phyloP scores from a whole-genome alignment of 2,888 invertebrate genomes.

The Neoascia interrupta region DNA sequence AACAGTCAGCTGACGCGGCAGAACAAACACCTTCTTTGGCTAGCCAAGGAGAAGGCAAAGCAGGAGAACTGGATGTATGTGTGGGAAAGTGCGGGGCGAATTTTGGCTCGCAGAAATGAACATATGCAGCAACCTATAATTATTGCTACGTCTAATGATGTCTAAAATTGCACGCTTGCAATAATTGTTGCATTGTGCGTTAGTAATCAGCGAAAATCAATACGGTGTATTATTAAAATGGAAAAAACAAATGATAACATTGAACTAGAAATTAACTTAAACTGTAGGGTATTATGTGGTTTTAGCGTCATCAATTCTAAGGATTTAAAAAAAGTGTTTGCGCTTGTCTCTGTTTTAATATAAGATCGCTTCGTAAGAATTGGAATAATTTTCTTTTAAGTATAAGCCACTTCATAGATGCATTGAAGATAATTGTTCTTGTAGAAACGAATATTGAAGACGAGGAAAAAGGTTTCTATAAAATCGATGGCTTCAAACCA shows the following conservation, averaged over 20 bases:
- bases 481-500: background rate
- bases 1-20: conserved; percentile 30
- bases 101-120: conserved; percentile 15
- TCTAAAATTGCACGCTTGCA: conserved; percentile 1
- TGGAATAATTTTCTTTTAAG: conserved; percentile 1
- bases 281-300: background rate
- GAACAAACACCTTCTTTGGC: conserved; percentile 7
- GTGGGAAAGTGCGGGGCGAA: conserved; percentile 26
- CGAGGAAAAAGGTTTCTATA: conserved; percentile 13
- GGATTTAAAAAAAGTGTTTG: background rate
- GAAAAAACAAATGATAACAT: background rate
- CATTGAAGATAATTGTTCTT: conserved; percentile 8
- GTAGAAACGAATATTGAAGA: conserved; percentile 21
- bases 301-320: too few relatives aligned
- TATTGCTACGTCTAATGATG: background rate
- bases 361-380: background rate
- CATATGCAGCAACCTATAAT: background rate
- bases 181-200: conserved; percentile 2
- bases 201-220: background rate
- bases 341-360: background rate
- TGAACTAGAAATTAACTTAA: background rate
- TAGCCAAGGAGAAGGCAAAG: conserved; percentile 27
- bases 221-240: background rate
- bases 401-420: background rate
- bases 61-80: conserved; percentile 23